A percentile compares a stretch with the other conserved stretches of the same genome.
phyloP scores from a whole-genome alignment of 2,797 vertebrate species.

The Clamator glandarius region DNA sequence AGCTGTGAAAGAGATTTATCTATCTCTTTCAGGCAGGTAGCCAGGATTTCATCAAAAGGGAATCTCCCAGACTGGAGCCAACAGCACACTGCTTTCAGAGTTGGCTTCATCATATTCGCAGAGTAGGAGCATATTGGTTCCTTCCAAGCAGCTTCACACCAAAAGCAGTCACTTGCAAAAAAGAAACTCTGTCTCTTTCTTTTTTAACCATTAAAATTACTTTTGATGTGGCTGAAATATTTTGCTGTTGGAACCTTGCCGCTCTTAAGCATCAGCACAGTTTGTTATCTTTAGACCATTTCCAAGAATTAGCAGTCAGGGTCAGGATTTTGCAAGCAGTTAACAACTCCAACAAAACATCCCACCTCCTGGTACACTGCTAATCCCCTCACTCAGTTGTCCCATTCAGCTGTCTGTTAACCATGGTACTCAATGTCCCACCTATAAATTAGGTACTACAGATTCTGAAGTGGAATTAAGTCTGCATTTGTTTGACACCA shows the following conservation, averaged over 20 bases:
- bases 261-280: neutral
- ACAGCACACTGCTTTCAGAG: neutral
- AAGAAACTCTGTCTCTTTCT: neutral
- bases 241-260: neutral
- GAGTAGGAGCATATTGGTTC: neutral
- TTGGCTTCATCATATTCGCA: neutral
- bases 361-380: neutral
- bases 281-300: neutral
- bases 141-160: neutral
- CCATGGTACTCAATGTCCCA: neutral
- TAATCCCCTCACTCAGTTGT: neutral
- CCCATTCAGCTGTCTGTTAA: neutral
- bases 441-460: neutral
- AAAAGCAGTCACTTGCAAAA: neutral
- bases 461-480: neutral
- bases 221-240: fast-evolving
- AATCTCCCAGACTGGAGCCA: neutral
- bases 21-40: neutral
- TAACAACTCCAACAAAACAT: no score
- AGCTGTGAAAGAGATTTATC: neutral
- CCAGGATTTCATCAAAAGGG: fast-evolving
- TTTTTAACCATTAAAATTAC: neutral
- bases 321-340: neutral
- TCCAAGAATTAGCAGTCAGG: neutral
- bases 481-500: neutral